These are phyloP conservation scores for Listrodromus nycthemerus DNA, from an alignment of 2,888 invertebrate species.

Conservation along the genomic window DNA sequence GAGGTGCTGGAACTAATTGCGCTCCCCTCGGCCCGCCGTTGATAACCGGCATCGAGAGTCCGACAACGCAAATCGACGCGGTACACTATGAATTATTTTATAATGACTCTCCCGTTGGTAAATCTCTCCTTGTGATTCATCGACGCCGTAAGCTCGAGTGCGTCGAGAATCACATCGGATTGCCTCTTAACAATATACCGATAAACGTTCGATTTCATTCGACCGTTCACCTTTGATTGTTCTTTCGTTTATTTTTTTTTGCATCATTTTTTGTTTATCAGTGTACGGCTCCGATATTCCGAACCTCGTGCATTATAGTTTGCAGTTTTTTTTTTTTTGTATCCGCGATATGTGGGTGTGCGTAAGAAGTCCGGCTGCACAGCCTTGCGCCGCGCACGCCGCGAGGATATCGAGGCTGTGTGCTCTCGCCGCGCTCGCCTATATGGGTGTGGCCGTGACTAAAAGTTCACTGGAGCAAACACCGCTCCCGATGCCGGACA, in stretches of 20 bases:
- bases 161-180: conserved; percentile 55
- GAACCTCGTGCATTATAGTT: conserved; percentile 1
- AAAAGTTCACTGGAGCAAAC: conserved; percentile 84
- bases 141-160: conserved; percentile 11
- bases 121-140: conserved; percentile 59
- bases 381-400: conserved; percentile 73
- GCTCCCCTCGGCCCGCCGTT: conserved; percentile 33
- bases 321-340: neutral
- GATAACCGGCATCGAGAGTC: conserved; percentile 43
- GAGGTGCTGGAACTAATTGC: conserved; percentile 60
- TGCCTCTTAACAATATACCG: conserved; percentile 34
- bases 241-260: conserved; percentile 6
- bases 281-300: conserved; percentile 39
- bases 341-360: conserved; percentile 78
- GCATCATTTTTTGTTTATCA: neutral
- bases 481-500: conserved; percentile 70
- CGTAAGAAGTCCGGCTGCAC: conserved; percentile 76
- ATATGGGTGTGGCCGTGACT: conserved; percentile 84
- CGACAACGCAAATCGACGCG: conserved; percentile 20
- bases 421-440: conserved; percentile 42
- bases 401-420: conserved; percentile 76
- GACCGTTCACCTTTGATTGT: conserved; percentile 62
- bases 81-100: conserved; percentile 44
- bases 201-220: conserved; percentile 54
- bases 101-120: conserved; percentile 51